Evolutionary conservation across 1,140 invertebrate genomes (phyloP).

Genomic region (Episyrphus balteatus): DNA sequence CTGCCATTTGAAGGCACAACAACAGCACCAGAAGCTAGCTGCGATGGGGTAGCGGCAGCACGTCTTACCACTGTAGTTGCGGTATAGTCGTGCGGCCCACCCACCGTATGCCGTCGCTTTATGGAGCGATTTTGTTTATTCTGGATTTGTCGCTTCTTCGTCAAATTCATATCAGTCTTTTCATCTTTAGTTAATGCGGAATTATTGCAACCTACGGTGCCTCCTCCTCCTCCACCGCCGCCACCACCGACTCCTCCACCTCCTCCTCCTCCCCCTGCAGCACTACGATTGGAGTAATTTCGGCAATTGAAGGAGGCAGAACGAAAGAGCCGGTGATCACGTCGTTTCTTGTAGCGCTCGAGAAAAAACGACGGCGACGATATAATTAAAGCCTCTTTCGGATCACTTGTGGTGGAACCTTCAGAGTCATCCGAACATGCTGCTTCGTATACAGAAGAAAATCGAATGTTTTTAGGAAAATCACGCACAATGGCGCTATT

Average conservation of each 20-base stretch:
- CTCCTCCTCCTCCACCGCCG: conserved; percentile 7
- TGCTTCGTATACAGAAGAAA: conserved; percentile 9
- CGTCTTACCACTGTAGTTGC: conserved; percentile 9
- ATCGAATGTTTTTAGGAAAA: conserved; percentile 5
- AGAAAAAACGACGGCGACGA: conserved; percentile 32
- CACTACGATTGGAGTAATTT: conserved; percentile 24
- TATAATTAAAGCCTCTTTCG: conserved; percentile 29
- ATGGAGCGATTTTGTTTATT: conserved; percentile 52
- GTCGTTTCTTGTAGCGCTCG: conserved; percentile 35
- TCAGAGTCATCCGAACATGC: conserved; percentile 30
- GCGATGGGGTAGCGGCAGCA: neutral
- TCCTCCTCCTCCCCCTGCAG: neutral
- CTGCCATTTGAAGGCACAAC: conserved; percentile 12
- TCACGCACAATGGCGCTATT: neutral
- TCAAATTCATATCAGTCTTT: conserved; percentile 70
- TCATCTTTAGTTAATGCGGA: conserved; percentile 62
- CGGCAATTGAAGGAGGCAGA: conserved; percentile 35
- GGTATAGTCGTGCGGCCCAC: conserved; percentile 68
- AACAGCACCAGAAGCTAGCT: conserved; percentile 7
- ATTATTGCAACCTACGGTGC: conserved; percentile 9
- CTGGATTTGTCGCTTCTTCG: conserved; percentile 53
- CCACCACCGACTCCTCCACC: neutral
- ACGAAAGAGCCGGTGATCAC: conserved; percentile 33
- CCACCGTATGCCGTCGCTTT: conserved; percentile 82
- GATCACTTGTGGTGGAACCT: conserved; percentile 34